Evolutionary conservation across 2,113 vertebrate genomes (phyloP), one percentile per base, ranked within the genome.

Genomic region (Amia ocellicauda): DNA sequence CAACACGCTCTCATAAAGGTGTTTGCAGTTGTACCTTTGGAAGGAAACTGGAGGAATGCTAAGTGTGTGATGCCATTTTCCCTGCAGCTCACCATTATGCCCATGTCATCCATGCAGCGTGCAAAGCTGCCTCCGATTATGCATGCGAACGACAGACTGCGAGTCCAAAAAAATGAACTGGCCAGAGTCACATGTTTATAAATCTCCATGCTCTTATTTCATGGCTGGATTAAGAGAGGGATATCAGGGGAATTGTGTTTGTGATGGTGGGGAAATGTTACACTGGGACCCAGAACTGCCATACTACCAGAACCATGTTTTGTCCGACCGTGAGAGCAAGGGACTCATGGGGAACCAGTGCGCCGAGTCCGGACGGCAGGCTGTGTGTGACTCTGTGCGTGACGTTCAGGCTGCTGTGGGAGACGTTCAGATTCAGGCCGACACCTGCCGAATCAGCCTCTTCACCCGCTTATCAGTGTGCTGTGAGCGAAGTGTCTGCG

Each of bases 381-480:
- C 7, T 23, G 28, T 23, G 47, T 41, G 28, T 23, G 22, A 13
- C 11, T 40, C 11, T 11, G n/a, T 13, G 40, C 14, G 24, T 56
- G 41, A 45, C 20, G 43, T 47, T 56, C 52, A 24, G 19, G 53
- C 53, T 17, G 19, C 26, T 11, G 50, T 27, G 40, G 16, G 36
- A 55, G 31, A 29, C 13, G 10, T 0, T 56, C 63, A 50, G 54
- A 56, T 63, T 28, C 69, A 36, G 52, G 40, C 1, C 66, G 65
- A 72, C 81, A 78, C 84, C 78, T 84, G 68, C 50, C n/a, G 23
- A 22, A 29, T 16, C 47, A 80, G 77, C 78, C 85, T 78, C 73
- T 80, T 78, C 79, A 78, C 79, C 77, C 73, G 43, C 79, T 83
- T 77, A 82, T 85, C 80, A 50, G 47, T 58, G 66, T 58, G 71